Percentiles rank a stretch among this genome's conserved stretches.
Conservation (phyloP, 2,113 vertebrate species). For the Silurus glanis region DNA sequence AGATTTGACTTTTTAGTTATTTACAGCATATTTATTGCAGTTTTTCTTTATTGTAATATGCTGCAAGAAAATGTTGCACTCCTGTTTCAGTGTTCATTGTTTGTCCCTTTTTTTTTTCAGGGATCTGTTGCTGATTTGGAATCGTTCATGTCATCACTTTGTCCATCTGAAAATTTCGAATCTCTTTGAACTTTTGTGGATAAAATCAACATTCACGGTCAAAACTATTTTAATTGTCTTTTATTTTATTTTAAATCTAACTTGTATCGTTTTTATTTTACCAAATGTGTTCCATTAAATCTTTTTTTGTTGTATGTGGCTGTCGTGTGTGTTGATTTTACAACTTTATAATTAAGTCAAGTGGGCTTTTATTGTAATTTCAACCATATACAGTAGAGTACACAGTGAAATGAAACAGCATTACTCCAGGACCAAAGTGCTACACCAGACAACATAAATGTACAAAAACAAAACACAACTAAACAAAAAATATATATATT, state of each 20-base stretch:
- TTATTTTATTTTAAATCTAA: neutral
- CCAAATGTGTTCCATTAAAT: conserved; percentile 36
- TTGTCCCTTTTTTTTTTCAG: conserved; percentile 51
- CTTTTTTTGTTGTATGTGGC: neutral
- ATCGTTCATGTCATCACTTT: conserved; percentile 57
- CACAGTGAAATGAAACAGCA: no score
- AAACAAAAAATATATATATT: no score
- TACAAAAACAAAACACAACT: no score
- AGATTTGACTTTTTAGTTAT: neutral
- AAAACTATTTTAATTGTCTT: neutral
- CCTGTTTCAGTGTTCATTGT: neutral
- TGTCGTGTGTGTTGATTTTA: neutral
- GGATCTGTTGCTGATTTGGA: conserved; percentile 64
- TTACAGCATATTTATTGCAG: neutral
- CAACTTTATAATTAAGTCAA: neutral
- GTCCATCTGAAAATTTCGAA: conserved; percentile 60
- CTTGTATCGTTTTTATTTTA: conserved; percentile 16
- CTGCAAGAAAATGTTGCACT: neutral
- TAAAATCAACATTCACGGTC: neutral
- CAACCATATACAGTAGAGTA: neutral
- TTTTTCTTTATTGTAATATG: neutral
- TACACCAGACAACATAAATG: no score
- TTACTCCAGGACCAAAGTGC: no score
- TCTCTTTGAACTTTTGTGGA: conserved; percentile 24
- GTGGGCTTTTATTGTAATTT: neutral